Conservation (phyloP, 2,113 vertebrate species). For the Prochilodus magdalenae region DNA sequence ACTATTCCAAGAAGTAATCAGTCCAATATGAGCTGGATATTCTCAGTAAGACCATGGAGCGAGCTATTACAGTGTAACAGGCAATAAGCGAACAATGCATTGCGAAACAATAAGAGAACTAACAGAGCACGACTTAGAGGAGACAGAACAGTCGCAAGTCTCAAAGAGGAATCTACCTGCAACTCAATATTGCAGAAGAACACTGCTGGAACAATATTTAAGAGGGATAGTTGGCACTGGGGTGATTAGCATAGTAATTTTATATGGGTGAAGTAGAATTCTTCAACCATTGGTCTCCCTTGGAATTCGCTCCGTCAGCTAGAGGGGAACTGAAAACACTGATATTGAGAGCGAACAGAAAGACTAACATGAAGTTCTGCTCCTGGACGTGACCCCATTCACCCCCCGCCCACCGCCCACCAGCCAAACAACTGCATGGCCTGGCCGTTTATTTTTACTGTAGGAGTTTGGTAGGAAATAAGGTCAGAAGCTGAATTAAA, state of each 20-base stretch:
- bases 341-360: conserved; percentile 47
- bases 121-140: conserved; percentile 1
- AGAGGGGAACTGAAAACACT: conserved; percentile 46
- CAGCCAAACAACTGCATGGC: conserved; percentile 40
- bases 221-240: neutral
- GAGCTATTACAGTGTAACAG: neutral
- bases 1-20: conserved; percentile 37
- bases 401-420: conserved; percentile 11
- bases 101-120: neutral
- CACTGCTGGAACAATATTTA: conserved; percentile 1
- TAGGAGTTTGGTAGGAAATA: conserved; percentile 29
- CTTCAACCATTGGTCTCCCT: conserved; percentile 7
- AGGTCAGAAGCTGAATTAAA: conserved; percentile 38
- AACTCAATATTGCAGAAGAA: neutral
- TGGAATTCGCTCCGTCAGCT: conserved; percentile 21
- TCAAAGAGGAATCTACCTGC: conserved; percentile 3
- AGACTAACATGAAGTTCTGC: conserved; percentile 44
- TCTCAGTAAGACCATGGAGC: conserved; percentile 23
- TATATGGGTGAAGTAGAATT: conserved; percentile 30
- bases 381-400: conserved; percentile 33
- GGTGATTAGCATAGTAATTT: conserved; percentile 32
- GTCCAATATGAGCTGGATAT: conserved; percentile 11
- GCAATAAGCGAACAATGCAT: conserved; percentile 18
- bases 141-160: neutral
- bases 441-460: conserved; percentile 41